Base-by-base conservation (phyloP, 2,797 vertebrate genomes). In the Smutsia gigantea region DNA sequence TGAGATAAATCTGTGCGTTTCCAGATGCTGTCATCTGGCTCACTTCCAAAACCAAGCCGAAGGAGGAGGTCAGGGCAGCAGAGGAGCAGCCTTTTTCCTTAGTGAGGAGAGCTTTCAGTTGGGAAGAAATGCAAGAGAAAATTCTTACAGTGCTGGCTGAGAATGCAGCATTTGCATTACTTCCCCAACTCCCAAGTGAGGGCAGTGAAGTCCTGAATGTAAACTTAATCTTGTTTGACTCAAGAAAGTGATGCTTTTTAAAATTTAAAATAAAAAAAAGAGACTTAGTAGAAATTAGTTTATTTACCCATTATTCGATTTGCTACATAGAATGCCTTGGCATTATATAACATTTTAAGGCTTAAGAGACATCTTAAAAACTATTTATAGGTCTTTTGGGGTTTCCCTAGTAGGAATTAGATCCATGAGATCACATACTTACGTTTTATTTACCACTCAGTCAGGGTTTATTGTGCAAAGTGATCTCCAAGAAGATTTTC, bases 21-120 rank as follows among this genome's bases (percentile, higher is more conserved):
- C 97, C 97, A 97, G 98, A 96, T 98, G 98, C 97, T 98, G 96
- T 98, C 97, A 97, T 97, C 98, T 98, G 98, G 98, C 98, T 95
- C 68, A 49, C 97, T 97, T 98, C 98, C 98, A 98, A 97, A 95
- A 97, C 87, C 97, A 95, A 96, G 97, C 97, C 93, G 94, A 53
- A 97, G 97, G 97, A 68, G 82, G 93, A 97, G 97, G 98, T 97
- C 96, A 97, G 97, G 97, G 97, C 96, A 97, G 97, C 97, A 97
- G 96, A 1, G 46, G 49, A 75, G 39, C 96, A 96, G 96, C 92
- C 92, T 93, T 97, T 93, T 83, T 96, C 98, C 93, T 97, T 27
- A 66, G 81, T 77, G 96, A 97, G 98, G 96, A 96, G 94, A 98
- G 84, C 85, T 97, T 98, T 98, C 97, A 86, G 96, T 87, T 96